phyloP scores from a whole-genome alignment of 2,797 vertebrate species.

The Esox masquinongy region DNA sequence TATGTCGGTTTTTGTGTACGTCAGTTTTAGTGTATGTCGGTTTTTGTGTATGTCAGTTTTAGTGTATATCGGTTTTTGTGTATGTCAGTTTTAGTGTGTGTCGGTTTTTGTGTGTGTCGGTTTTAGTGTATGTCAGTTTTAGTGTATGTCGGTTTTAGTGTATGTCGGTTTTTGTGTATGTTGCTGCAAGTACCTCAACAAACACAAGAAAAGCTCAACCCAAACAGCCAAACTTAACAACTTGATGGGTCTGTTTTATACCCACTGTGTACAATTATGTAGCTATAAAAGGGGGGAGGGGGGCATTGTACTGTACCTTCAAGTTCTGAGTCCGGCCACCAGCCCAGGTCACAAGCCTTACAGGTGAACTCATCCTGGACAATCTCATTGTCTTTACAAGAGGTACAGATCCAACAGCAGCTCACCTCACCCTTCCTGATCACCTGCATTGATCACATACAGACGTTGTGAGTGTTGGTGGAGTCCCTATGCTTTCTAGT shows the following conservation, averaged over 20 bases:
- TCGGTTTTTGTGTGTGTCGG: too few species aligned
- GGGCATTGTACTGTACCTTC: slow-evolving; percentile 75
- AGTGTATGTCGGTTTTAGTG: too few species aligned
- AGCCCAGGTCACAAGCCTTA: slow-evolving; percentile 93
- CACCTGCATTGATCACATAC: slow-evolving; percentile 73
- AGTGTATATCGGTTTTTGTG: too few species aligned
- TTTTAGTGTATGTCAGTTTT: too few species aligned
- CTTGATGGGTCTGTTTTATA: background rate
- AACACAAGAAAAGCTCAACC: background rate
- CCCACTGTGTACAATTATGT: background rate
- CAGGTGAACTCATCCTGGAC: slow-evolving; percentile 99
- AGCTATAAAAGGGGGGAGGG: background rate
- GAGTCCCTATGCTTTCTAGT: background rate
- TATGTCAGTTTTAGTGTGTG: too few species aligned
- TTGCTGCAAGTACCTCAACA: background rate
- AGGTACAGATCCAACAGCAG: slow-evolving; percentile 98
- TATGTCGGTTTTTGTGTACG: too few species aligned
- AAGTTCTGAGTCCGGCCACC: slow-evolving; percentile 91
- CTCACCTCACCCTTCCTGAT: slow-evolving; percentile 98
- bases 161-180: background rate
- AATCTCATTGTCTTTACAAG: slow-evolving; percentile 95
- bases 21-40: too few species aligned
- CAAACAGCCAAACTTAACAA: background rate
- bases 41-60: too few species aligned
- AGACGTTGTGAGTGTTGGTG: background rate